These are phyloP conservation scores for Eunapius fragilis DNA, from an alignment of 37 sponge, comb jelly and placozoan genomes.

Conservation along the genomic window DNA sequence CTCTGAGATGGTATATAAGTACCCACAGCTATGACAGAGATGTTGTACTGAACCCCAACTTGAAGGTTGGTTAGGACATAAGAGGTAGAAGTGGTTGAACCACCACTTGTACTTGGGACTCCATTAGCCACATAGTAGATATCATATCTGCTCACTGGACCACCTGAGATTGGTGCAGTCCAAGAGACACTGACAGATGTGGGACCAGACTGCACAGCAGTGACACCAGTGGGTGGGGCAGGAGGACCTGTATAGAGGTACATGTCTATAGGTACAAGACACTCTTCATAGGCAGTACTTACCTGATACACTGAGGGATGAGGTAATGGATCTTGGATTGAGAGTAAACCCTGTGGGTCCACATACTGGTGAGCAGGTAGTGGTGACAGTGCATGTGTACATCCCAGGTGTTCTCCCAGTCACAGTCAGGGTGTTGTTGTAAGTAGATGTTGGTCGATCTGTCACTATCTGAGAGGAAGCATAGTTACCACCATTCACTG, in stretches of 20 bases:
- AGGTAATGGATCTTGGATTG: background rate
- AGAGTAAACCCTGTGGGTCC: background rate
- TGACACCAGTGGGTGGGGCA: background rate
- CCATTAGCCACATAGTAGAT: background rate
- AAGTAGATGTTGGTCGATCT: background rate
- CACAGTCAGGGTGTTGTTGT: constrained; percentile 10
- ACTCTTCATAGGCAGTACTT: background rate
- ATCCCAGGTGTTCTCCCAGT: constrained; percentile 7
- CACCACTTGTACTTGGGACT: background rate
- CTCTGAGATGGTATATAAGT: background rate
- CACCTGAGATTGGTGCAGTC: background rate
- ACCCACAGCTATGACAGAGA: background rate
- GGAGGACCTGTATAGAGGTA: background rate
- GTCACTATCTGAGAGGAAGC: background rate
- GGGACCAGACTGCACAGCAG: background rate
- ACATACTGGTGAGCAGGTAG: background rate
- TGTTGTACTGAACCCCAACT: background rate
- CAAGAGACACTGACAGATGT: background rate
- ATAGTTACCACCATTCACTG: background rate
- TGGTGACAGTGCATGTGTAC: constrained; percentile 26
- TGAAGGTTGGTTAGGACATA: background rate
- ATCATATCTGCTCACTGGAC: background rate
- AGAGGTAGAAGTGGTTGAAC: background rate
- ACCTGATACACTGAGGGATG: background rate
- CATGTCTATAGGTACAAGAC: background rate